phyloP scores from a whole-genome alignment of 2,888 invertebrate genomes.

The Leucoptera coffeella region DNA sequence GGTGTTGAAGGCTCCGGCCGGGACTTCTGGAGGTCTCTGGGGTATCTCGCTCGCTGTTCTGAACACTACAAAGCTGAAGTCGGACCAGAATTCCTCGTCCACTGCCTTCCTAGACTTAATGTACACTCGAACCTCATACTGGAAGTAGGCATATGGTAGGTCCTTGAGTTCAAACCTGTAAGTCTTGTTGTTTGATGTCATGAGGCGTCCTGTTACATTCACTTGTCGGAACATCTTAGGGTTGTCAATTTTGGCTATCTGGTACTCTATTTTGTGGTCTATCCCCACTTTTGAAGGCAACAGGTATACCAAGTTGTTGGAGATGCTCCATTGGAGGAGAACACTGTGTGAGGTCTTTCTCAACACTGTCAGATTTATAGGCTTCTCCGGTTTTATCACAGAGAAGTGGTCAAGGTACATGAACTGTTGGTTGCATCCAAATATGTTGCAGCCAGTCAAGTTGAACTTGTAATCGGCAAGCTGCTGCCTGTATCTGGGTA shows the following conservation, averaged over 20 bases:
- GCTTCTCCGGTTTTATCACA: conserved; percentile 29
- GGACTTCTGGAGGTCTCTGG: conserved; percentile 60
- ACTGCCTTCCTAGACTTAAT: conserved; percentile 2
- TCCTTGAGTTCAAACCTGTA: conserved; percentile 29
- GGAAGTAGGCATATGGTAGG: conserved; percentile 59
- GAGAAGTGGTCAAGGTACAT: conserved; percentile 56
- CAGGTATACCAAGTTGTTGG: conserved; percentile 25
- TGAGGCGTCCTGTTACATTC: not conserved
- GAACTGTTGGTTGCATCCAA: conserved; percentile 47
- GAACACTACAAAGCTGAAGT: conserved; percentile 53
- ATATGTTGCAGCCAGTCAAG: conserved; percentile 54
- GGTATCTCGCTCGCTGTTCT: conserved; percentile 59
- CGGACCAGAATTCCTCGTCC: conserved; percentile 64
- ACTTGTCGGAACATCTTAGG: conserved; percentile 14
- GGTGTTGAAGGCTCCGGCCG: conserved; percentile 57
- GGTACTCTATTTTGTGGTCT: conserved; percentile 37
- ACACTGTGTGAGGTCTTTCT: conserved; percentile 26
- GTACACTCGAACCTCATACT: conserved; percentile 65
- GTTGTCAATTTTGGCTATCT: conserved; percentile 39
- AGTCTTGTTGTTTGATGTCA: not conserved
- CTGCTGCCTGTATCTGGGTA: conserved; percentile 35
- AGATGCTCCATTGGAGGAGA: conserved; percentile 24
- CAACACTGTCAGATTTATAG: conserved; percentile 16
- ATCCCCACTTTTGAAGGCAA: conserved; percentile 18
- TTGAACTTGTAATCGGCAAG: conserved; percentile 48